Conservation (phyloP, 2,113 vertebrate genomes). For the Sula dactylatra region DNA sequence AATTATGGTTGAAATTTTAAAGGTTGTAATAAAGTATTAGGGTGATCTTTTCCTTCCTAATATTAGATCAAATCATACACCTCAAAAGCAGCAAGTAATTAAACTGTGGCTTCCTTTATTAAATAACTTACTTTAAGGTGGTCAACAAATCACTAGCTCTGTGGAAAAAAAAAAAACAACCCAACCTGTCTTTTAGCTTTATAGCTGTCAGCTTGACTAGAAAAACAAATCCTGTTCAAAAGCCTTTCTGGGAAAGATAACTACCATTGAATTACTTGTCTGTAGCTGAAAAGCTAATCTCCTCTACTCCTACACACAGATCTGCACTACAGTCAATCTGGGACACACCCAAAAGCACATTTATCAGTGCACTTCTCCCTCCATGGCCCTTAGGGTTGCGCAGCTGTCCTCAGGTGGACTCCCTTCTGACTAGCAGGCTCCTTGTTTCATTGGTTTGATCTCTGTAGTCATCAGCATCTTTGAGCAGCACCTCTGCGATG, state of each 20-base stretch:
- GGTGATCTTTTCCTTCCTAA: not conserved
- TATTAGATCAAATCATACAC: not conserved
- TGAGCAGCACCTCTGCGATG: not conserved
- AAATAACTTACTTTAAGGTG: not conserved
- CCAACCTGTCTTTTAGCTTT: not conserved
- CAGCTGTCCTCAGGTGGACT: not conserved
- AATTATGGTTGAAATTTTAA: conserved; percentile 13
- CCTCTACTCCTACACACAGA: not conserved
- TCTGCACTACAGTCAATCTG: not conserved
- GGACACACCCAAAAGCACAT: not conserved
- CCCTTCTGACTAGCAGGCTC: not conserved
- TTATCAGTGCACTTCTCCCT: not conserved
- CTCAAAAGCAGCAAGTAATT: conserved; percentile 37
- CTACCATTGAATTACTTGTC: not conserved
- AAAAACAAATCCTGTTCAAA: not conserved
- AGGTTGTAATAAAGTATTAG: not conserved
- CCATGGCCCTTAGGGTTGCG: fast-evolving
- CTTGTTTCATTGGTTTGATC: not conserved
- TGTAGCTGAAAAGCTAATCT: not conserved
- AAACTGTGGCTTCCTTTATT: not conserved
- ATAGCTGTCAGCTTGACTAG: not conserved
- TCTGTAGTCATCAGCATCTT: not conserved
- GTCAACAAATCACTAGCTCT: not conserved
- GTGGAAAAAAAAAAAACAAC: not conserved
- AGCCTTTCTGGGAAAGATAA: not conserved